Evolutionary conservation across 2,797 vertebrate species (phyloP).

Genomic region (Lacerta bilineata): DNA sequence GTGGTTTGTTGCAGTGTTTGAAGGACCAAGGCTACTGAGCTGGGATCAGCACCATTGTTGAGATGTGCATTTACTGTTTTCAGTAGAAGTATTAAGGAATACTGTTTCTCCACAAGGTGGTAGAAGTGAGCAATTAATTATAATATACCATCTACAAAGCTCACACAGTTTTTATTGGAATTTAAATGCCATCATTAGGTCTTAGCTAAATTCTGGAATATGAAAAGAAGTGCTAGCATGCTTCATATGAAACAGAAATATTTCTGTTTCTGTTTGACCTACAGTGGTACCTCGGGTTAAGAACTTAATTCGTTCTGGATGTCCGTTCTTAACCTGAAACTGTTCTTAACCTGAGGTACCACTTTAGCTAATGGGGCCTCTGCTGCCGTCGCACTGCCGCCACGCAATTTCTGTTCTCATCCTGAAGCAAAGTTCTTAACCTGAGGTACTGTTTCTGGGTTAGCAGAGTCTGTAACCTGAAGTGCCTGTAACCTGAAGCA

Average conservation of each 20-base stretch:
- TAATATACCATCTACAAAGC: conserved; percentile 17
- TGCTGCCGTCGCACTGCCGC: no score
- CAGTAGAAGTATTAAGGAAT: conserved; percentile 42
- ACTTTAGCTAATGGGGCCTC: no score
- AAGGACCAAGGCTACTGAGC: background rate
- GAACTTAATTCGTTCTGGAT: no score
- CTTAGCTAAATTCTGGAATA: conserved; percentile 31
- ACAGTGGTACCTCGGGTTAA: no score
- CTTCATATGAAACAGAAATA: conserved; percentile 19
- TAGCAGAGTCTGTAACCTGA: no score
- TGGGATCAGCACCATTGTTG: background rate
- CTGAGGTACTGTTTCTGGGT: no score
- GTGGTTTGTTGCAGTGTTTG: background rate
- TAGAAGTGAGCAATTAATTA: conserved; percentile 73
- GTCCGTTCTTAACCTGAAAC: no score
- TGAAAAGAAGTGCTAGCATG: conserved; percentile 18
- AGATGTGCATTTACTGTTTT: background rate
- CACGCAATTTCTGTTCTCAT: no score
- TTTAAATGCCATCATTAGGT: conserved; percentile 44
- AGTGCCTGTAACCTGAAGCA: no score
- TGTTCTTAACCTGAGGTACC: no score
- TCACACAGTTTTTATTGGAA: conserved; percentile 31
- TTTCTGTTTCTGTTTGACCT: background rate
- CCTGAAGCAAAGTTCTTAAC: no score
- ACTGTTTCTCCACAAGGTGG: conserved; percentile 68